Conservation (phyloP, 64 coral and sea anemone species). For the Stichodactyla mertensii region DNA sequence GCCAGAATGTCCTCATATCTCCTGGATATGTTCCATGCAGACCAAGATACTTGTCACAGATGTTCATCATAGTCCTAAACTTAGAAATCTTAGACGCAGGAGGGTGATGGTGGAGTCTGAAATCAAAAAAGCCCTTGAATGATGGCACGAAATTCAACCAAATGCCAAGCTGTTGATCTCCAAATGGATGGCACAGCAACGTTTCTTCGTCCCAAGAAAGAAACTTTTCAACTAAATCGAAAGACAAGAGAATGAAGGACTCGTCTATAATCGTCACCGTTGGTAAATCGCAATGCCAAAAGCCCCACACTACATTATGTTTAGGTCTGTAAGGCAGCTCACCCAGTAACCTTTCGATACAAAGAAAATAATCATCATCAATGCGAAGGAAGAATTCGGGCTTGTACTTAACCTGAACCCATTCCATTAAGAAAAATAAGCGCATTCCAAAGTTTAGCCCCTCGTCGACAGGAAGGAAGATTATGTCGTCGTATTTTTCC, state of each 20-base stretch:
- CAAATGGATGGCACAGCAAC: slow-evolving; percentile 38
- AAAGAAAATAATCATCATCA: slow-evolving; percentile 58
- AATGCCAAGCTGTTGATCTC: slow-evolving; percentile 33
- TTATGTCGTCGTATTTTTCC: background rate
- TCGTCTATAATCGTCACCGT: slow-evolving; percentile 32
- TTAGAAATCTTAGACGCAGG: background rate
- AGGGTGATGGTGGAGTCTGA: background rate
- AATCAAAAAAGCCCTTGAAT: background rate
- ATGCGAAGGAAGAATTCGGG: slow-evolving; percentile 30
- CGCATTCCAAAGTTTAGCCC: slow-evolving; percentile 26
- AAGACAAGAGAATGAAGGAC: slow-evolving; percentile 17
- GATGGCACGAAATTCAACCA: slow-evolving; percentile 3
- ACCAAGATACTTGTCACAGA: slow-evolving; percentile 5
- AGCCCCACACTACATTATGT: slow-evolving; percentile 30
- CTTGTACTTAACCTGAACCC: slow-evolving; percentile 37
- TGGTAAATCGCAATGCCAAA: slow-evolving; percentile 17
- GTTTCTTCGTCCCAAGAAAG: slow-evolving; percentile 5
- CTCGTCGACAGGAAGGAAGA: slow-evolving; percentile 23
- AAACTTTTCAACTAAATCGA: slow-evolving; percentile 27
- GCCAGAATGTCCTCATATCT: slow-evolving; percentile 17
- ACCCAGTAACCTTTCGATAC: slow-evolving; percentile 25
- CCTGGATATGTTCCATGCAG: slow-evolving; percentile 1
- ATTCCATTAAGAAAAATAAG: slow-evolving; percentile 35
- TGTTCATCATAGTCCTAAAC: background rate
- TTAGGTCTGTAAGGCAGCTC: slow-evolving; percentile 29